phyloP scores from a whole-genome alignment of 2,113 vertebrate species.

The Holacanthus passer region DNA sequence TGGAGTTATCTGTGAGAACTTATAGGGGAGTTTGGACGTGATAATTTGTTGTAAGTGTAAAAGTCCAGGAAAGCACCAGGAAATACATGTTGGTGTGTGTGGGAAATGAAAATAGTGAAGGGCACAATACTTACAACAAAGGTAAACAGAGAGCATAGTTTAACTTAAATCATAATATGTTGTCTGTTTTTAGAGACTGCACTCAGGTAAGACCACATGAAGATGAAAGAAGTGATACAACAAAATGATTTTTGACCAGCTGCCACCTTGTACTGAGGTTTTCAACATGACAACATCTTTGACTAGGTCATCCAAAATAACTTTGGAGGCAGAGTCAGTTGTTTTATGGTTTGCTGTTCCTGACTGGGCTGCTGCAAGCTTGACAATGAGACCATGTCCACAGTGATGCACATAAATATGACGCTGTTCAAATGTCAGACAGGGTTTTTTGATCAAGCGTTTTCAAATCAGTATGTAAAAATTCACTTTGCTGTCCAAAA shows the following conservation, averaged over 20 bases:
- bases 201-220: background rate
- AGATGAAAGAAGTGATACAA: background rate
- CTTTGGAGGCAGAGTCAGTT: background rate
- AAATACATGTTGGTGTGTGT: background rate
- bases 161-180: background rate
- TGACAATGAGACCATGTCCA: background rate
- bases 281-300: background rate
- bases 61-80: background rate
- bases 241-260: background rate
- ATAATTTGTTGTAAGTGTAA: background rate
- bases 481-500: background rate
- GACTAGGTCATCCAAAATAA: slow-evolving; percentile 2
- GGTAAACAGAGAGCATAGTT: background rate
- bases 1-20: background rate
- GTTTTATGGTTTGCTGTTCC: slow-evolving; percentile 20
- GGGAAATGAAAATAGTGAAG: background rate
- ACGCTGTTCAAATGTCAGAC: background rate
- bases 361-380: too few species aligned
- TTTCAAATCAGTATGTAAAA: background rate
- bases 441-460: background rate
- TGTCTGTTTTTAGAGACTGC: background rate
- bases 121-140: background rate
- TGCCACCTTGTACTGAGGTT: background rate
- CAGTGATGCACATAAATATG: background rate
- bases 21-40: background rate